These are phyloP conservation scores for Nasalis larvatus DNA, from an alignment of 2,113 vertebrate genomes.

Conservation along the genomic window DNA sequence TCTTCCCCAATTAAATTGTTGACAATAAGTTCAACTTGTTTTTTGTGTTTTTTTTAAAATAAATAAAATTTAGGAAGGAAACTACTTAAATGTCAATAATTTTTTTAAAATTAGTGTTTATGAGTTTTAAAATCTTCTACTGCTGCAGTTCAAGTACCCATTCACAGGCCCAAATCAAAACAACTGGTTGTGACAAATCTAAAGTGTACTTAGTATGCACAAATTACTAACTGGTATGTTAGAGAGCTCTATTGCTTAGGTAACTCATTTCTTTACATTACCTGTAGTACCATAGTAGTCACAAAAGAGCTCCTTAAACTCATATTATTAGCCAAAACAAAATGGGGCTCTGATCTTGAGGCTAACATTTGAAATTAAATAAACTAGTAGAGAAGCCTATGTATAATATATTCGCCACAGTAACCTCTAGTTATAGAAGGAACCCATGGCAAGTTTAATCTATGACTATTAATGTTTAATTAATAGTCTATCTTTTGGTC, in stretches of 20 bases:
- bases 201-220: not conserved
- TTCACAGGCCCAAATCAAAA: not conserved
- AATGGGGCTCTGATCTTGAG: not conserved
- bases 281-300: not conserved
- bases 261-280: conserved; percentile 45
- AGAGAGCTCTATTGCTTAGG: not conserved
- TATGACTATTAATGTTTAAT: not conserved
- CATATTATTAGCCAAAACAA: not conserved
- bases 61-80: not conserved
- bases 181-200: not conserved
- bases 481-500: not conserved
- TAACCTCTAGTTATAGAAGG: not conserved
- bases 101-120: not conserved
- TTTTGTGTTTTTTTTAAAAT: not conserved
- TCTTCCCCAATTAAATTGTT: not conserved
- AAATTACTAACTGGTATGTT: not conserved
- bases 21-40: not conserved
- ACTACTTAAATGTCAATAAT: not conserved
- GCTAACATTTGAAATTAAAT: not conserved
- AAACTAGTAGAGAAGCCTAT: not conserved
- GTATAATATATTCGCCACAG: not conserved
- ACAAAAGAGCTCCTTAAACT: not conserved
- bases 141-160: not conserved
- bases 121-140: not conserved
- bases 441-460: not conserved